Evolutionary conservation across 2,888 invertebrate genomes (phyloP), one percentile per base, ranked within the genome.

Genomic region (Ormyrus pomaceus): DNA sequence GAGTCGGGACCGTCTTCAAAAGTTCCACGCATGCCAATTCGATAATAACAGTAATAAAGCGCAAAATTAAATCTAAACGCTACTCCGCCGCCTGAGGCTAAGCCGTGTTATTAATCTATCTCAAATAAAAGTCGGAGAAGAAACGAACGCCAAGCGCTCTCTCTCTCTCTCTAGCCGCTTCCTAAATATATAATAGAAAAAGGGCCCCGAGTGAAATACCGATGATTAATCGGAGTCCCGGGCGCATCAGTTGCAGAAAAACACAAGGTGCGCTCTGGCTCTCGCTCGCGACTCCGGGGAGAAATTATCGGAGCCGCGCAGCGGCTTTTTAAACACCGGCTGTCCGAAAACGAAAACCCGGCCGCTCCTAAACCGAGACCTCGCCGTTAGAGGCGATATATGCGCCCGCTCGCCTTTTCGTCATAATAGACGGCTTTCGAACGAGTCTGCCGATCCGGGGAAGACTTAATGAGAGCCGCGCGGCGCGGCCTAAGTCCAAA

Each of bases 211-310:
- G 77, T 9, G 48, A 70, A 74, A 72, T 69, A 50, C 48, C 69
- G 69, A 82, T 82, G 82, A 82, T 82, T 82, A 80, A 82, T 82
- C 68, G 78, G 59, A 62, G 19, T 34, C 34, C 61, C 19, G 51
- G 10, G 64, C 77, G 81, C 81, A 79, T 79, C 79, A 68, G 72
- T 76, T 79, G 75, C 81, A 81, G 78, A 72, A 76, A 79, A 76
- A 76, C 64, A 78, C 78, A 81, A 81, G 81, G 78, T 75, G 77
- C 62, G 13, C 50, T 9, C 13, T 3, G 11, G 45, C 45, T 46
- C 10, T 34, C 64, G 48, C 13, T 5, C n/a, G 10, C 10, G 58
- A 46, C 5, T 48, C 11, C 9, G 19, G 45, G 19, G 45, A 59
- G 74, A 64, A 77, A 81, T 78, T 59, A 81, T 79, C 64, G 73